phyloP scores from a whole-genome alignment of 2,113 vertebrate species.

The Cyphomyrus discorhynchus region DNA sequence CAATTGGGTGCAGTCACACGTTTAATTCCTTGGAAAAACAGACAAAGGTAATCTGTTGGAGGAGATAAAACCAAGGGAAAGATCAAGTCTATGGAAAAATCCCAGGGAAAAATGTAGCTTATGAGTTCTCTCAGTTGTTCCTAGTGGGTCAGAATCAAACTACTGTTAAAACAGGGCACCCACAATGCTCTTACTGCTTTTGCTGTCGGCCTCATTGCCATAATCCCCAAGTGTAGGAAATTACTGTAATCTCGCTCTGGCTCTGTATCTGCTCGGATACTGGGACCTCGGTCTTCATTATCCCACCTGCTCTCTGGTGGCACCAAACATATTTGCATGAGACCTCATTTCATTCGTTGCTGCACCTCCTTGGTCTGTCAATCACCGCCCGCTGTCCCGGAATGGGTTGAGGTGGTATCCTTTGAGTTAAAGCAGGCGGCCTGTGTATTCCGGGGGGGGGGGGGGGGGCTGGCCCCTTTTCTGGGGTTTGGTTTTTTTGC shows the following conservation, averaged over 20 bases:
- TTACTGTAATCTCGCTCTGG: not conserved
- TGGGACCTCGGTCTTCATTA: conserved; percentile 11
- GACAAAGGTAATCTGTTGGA: not conserved
- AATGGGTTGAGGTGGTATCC: not conserved
- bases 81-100: not conserved
- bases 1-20: not conserved
- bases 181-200: not conserved
- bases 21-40: not conserved
- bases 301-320: not conserved
- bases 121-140: not conserved
- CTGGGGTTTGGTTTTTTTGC: not conserved
- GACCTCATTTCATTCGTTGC: not conserved
- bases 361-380: not conserved
- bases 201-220: not conserved
- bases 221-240: not conserved
- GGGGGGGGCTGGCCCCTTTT: not conserved
- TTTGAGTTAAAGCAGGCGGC: not conserved
- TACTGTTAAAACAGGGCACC: not conserved
- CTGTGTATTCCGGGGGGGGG: not conserved
- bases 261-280: not conserved
- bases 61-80: not conserved
- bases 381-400: not conserved
- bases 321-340: conserved; percentile 5
- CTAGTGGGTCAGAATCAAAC: not conserved
- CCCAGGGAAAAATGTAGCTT: not conserved